These are phyloP conservation scores for Lycocerus yunnanus DNA, from an alignment of 2,888 invertebrate genomes.

Conservation along the genomic window DNA sequence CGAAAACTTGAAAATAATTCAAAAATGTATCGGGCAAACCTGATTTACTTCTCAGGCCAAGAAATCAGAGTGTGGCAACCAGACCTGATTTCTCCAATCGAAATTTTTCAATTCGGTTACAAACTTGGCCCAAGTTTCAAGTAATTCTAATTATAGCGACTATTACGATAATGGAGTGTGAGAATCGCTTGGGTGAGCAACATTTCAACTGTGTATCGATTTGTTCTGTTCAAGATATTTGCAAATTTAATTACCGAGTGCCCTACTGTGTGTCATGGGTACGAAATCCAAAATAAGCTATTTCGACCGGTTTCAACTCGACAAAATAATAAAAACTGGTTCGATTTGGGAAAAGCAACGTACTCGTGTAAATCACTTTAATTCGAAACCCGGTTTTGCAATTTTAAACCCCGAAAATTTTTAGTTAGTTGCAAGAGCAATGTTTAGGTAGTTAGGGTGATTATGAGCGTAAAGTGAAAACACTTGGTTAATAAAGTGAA, in stretches of 20 bases:
- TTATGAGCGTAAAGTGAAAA: background rate
- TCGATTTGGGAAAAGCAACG: background rate
- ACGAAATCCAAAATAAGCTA: background rate
- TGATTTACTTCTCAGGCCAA: background rate
- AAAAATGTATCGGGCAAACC: background rate
- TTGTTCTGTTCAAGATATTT: background rate
- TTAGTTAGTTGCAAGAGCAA: background rate
- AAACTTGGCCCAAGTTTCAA: background rate
- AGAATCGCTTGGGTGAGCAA: background rate
- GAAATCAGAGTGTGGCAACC: background rate
- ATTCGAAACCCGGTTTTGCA: background rate
- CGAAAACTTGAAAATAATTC: background rate
- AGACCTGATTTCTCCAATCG: background rate
- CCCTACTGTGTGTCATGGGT: background rate
- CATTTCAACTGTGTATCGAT: background rate
- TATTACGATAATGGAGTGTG: constrained; percentile 2
- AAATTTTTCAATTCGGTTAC: background rate
- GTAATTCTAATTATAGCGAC: background rate
- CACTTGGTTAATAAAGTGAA: background rate
- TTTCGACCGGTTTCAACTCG: background rate
- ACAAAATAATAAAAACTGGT: background rate
- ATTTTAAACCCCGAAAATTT: background rate
- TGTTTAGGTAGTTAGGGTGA: background rate
- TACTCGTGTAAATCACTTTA: background rate
- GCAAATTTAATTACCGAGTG: background rate